A percentile compares a stretch with the other conserved stretches of the same genome.
These are phyloP conservation scores for Forpus xanthops DNA, from an alignment of 2,797 vertebrate genomes.

Conservation along the genomic window DNA sequence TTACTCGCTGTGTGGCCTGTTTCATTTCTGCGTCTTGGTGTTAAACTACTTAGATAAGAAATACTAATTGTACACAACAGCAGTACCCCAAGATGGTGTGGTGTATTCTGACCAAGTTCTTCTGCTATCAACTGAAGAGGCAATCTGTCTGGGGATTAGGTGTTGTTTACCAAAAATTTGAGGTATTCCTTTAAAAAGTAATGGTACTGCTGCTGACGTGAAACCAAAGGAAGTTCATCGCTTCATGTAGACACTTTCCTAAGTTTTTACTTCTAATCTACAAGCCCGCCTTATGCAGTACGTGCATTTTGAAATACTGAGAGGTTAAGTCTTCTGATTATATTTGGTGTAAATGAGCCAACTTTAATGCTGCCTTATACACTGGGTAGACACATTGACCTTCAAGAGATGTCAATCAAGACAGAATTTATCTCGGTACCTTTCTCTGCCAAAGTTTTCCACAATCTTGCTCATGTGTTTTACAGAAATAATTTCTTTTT, in stretches of 20 bases:
- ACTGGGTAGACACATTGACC: background rate
- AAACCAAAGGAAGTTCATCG: background rate
- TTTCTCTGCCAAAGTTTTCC: conserved; percentile 36
- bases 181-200: background rate
- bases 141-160: background rate
- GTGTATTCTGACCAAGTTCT: background rate
- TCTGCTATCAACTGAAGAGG: background rate
- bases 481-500: conserved; percentile 38
- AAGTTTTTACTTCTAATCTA: background rate
- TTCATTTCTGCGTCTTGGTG: background rate
- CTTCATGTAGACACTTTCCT: background rate
- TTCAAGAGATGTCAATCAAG: conserved; percentile 3
- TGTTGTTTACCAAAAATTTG: background rate
- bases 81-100: background rate
- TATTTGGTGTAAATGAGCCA: background rate
- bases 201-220: background rate
- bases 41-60: background rate
- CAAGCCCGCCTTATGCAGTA: background rate
- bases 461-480: conserved; percentile 43
- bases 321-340: background rate
- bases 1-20: background rate
- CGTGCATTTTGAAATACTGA: background rate
- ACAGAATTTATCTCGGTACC: background rate
- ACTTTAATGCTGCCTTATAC: background rate
- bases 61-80: background rate